Percentiles rank a stretch among this genome's conserved stretches.
These are phyloP conservation scores for Melospiza georgiana DNA, from an alignment of 2,113 vertebrate genomes.

Conservation along the genomic window DNA sequence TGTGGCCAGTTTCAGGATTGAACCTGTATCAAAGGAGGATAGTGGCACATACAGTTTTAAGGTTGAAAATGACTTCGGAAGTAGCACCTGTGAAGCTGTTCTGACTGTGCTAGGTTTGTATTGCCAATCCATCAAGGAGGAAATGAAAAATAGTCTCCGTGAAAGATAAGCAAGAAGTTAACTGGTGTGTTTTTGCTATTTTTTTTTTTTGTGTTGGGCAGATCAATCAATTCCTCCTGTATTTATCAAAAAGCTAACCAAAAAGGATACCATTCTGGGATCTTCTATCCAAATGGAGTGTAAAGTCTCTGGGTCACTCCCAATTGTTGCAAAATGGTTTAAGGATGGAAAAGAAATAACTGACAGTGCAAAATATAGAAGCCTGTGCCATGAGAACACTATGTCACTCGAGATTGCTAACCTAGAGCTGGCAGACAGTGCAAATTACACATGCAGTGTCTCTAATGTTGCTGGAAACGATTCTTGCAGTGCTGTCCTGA, in stretches of 20 bases:
- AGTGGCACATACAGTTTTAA: conserved; percentile 92
- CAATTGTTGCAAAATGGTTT: conserved; percentile 91
- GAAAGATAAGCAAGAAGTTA: conserved; percentile 13
- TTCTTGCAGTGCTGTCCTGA: conserved; percentile 86
- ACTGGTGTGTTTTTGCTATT: conserved; percentile 35
- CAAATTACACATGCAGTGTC: conserved; percentile 89
- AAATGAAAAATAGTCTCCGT: background rate
- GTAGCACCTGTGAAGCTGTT: conserved; percentile 86
- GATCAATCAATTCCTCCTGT: conserved; percentile 92
- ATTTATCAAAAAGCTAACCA: conserved; percentile 90
- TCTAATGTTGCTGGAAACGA: conserved; percentile 88
- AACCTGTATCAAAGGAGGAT: conserved; percentile 87
- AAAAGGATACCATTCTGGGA: conserved; percentile 88
- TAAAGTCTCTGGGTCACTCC: conserved; percentile 94
- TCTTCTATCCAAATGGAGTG: conserved; percentile 90
- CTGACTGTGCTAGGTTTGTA: conserved; percentile 92
- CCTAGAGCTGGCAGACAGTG: conserved; percentile 87
- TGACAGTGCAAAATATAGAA: conserved; percentile 89
- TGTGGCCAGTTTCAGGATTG: conserved; percentile 90
- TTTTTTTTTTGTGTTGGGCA: conserved; percentile 76
- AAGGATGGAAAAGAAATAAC: conserved; percentile 90
- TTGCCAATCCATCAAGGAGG: background rate
- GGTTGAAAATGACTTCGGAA: conserved; percentile 92
- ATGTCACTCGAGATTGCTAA: conserved; percentile 86
- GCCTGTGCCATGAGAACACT: conserved; percentile 88